Evolutionary conservation across 23 tunicate species (phyloP), one percentile per base, ranked within the genome.

Genomic region (Corella eumyota): DNA sequence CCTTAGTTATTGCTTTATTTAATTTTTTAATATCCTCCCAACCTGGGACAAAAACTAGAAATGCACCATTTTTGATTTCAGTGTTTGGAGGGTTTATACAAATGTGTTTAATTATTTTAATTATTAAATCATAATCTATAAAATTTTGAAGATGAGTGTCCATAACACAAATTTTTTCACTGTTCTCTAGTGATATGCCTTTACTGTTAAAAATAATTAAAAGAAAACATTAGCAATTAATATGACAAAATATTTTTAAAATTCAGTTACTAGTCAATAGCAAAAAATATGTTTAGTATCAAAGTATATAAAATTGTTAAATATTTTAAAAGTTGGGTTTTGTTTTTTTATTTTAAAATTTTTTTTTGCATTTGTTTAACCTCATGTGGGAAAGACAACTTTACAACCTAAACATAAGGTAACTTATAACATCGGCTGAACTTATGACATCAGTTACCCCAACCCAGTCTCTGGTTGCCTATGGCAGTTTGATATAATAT

Each of bases 11-110:
- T 17, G 50, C 17, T 45, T 58, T 65, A 56, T 84, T 51, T 0
- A 84, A 35, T 45, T 65, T 45, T 58, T 84, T 84, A 19, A 84
- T 84, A 31, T 84, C 83, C 26, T 60, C 66, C 94, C 94, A 84
- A 4, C 94, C 94, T 0, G 94, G 94, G 2, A 84, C 52, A 46
- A 84, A 84, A 6, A 84, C 68, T 6, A 84, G 73, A 25, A 84
- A 69, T 13, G 83, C 94, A 25, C 94, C 94, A 37, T 27, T 28
- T 9, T 30, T 67, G 31, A 51, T 33, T 2, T 46, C 54, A 20
- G 3, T 36, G 7, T 22, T 4, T 15, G 30, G 26, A 19, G 62
- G 59, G 13, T 58, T 65, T 4, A 4, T 34, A 0, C 68, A 64
- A 31, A 82, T 68, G 47, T 75, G 54, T 62, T 69, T 75, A 1